These are phyloP conservation scores for Trichoplusia ni DNA, from an alignment of 1,140 invertebrate species.

Conservation along the genomic window DNA sequence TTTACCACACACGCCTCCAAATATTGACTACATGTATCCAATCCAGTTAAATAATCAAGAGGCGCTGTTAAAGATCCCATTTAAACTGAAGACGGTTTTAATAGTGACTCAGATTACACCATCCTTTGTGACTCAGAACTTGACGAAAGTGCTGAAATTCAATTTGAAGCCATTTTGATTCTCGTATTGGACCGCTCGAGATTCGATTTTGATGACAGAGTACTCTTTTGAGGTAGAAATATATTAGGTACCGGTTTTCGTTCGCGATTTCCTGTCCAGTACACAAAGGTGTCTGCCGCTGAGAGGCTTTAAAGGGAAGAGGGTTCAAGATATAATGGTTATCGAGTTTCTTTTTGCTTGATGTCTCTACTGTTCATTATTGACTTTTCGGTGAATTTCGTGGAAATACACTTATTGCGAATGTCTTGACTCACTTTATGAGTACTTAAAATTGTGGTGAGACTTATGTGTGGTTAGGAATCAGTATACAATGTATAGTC, in stretches of 20 bases:
- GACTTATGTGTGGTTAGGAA: too few species aligned
- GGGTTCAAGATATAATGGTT: not conserved
- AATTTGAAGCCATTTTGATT: conserved; percentile 28
- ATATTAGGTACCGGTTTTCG: conserved; percentile 25
- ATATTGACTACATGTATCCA: not conserved
- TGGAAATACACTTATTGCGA: too few species aligned
- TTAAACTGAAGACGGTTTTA: conserved; percentile 8
- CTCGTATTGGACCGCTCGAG: conserved; percentile 19
- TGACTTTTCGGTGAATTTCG: conserved; percentile 25
- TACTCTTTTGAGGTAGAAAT: conserved; percentile 29
- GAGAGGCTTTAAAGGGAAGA: not conserved
- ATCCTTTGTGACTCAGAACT: conserved; percentile 3
- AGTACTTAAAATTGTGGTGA: too few species aligned
- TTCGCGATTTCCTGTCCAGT: conserved; percentile 16
- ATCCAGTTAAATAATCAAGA: conserved; percentile 10
- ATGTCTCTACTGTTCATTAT: conserved; percentile 15
- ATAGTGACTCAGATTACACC: conserved; percentile 1
- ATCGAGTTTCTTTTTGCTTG: conserved; percentile 10
- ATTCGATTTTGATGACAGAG: conserved; percentile 30
- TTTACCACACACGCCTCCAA: not conserved
- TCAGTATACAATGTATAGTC: too few species aligned
- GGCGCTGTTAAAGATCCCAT: conserved; percentile 9
- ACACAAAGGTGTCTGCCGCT: not conserved
- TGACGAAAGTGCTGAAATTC: conserved; percentile 28
- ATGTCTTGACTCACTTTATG: too few species aligned